Evolutionary conservation across 1,140 invertebrate genomes (phyloP), one percentile per base, ranked within the genome.

Genomic region (Anoplophora glabripennis): DNA sequence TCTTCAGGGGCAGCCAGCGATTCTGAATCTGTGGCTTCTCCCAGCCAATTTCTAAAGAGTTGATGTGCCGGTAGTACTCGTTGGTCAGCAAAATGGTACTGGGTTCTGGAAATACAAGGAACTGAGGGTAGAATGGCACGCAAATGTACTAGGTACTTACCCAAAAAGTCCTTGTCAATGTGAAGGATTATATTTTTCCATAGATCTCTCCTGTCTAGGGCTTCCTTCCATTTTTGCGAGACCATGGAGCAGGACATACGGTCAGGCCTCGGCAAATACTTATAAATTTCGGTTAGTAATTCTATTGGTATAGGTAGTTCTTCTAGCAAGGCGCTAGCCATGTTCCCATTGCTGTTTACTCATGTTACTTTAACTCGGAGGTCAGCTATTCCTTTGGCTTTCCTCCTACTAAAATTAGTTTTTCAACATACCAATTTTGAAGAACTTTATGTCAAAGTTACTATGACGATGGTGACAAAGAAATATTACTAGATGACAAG

Each of bases 301-400:
- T 64, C 63, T 12, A 38, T 28, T 15, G 65, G 68, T 14, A 68
- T 54, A 78, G 77, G 0, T 28, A 28, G 21, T 28, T 28, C 21
- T 85, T 78, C 67, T 87, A 77, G 61, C 88, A 86, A 75, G 89
- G 88, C 14, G 88, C 87, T 55, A 87, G 81, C 54, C 42, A 46
- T 47, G 33, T n/a, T 35, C 44, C 28, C 47, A 34, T 49, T 37
- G 28, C 14, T 11, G n/a, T 38, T 5, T 35, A 40, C n/a, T 15
- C 37, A n/a, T 17, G 21, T 40, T 14, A 18, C 21, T 14, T 11
- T 36, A 53, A 21, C 52, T 57, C 7, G 5, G 21, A 28, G 3
- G 21, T 28, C 5, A 28, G 21, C 21, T 28, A 28, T 28, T 28
- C 21, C 21, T 28, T 28, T 28, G 21, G 5, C 21, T 28, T n/a